Evolutionary conservation across 2,888 invertebrate genomes (phyloP).

Genomic region (Erebia ligea): DNA sequence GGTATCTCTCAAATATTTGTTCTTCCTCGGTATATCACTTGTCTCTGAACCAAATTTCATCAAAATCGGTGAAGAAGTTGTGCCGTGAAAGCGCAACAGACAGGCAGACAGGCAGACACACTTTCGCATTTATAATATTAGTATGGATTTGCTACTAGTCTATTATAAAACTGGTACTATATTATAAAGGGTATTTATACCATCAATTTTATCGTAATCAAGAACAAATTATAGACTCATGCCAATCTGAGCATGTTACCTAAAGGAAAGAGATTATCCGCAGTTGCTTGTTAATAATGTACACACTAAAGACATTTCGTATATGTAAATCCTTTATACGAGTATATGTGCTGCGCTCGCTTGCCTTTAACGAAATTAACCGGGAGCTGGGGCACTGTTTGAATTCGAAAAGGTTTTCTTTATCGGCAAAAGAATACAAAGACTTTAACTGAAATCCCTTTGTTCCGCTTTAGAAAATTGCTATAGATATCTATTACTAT

Average conservation of each 20-base stretch:
- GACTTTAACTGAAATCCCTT: background rate
- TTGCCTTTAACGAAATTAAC: conserved; percentile 13
- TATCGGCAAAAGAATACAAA: background rate
- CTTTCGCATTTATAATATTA: background rate
- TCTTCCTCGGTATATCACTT: no score
- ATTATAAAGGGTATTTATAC: background rate
- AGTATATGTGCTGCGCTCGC: conserved; percentile 1
- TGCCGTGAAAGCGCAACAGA: no score
- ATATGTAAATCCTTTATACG: conserved; percentile 16
- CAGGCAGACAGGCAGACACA: no score
- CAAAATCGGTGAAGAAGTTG: no score
- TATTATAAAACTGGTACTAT: no score
- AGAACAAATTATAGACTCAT: background rate
- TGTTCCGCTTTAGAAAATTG: background rate
- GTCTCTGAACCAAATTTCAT: no score
- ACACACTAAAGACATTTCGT: conserved; percentile 24
- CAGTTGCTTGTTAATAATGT: conserved; percentile 21
- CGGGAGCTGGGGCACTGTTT: background rate
- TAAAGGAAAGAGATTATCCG: background rate
- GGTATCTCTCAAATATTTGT: no score
- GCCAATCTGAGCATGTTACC: background rate
- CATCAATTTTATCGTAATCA: background rate
- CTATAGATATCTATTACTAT: background rate
- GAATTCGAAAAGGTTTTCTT: conserved; percentile 7
- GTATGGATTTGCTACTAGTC: background rate